Evolutionary conservation across 2,113 vertebrate species (phyloP), one percentile per base, ranked within the genome.

Genomic region (Oriolus oriolus): DNA sequence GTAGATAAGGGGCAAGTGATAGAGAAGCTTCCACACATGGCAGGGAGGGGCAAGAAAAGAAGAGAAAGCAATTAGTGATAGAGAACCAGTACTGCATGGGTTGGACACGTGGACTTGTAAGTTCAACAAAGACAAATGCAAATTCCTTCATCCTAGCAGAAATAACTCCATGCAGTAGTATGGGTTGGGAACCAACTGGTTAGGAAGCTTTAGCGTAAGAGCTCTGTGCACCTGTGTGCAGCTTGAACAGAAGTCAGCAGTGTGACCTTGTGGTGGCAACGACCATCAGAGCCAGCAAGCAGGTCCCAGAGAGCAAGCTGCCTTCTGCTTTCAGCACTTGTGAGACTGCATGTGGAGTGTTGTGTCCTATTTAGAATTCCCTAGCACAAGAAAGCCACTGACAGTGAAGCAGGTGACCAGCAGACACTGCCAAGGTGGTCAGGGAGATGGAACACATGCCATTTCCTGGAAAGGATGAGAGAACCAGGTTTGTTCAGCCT

Each of bases 51-150:
- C 11, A 42, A 81, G 28, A 68, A 77, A 42, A 79, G 10, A 52
- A 59, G 75, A 64, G 35, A 12, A 80, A 81, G 20, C 8, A 47
- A 47, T 45, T 35, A 54, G 21, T 76, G 50, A 18, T 7, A 57
- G 11, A 85, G 11, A 57, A 41, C 8, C 6, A 17, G 28, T 41
- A 49, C 1, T 0, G 1, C 18, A 24, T 7, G 7, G 5, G 24
- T 12, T 79, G 37, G 28, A 88, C 26, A 68, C 0, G 1, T 0
- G 17, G 31, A 52, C 50, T 42, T 33, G 15, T 1, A 65, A 47
- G 13, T 44, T 74, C 3, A 14, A 77, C 11, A 49, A 74, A 53
- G 26, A 39, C 22, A 65, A 49, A 65, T 9, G 7, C 31, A 33
- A 87, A 74, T 39, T 57, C 30, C 39, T 66, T 71, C 14, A 33